Base-by-base conservation (phyloP, 2,797 vertebrate genomes). In the Monodelphis domestica region DNA sequence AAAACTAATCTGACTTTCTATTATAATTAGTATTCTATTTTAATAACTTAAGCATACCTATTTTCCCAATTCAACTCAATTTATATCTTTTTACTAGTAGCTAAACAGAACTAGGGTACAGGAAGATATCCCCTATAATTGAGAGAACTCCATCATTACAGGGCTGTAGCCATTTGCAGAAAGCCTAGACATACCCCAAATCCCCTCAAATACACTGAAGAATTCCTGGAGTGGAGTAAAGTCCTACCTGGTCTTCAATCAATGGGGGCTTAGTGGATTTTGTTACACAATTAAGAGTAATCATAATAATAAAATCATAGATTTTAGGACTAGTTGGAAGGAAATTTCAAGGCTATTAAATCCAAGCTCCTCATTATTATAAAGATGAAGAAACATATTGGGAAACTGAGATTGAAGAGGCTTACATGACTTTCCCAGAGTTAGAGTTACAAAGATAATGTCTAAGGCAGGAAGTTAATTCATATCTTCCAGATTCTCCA, bases 201-300 rank as follows among this genome's bases (percentile, higher is more conserved):
- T 70, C 15, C 59, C 59, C 33, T 70, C 28, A 38, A 17, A 5
- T 33, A 33, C 38, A 70, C 33, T 70, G 33, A 5, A 38, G 15
- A 70, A 33, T 70, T 6, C 4, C n/a, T 70, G 59, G 30, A 15
- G 5, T n/a, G 15, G 33, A 70, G 15, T 7, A 15, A 21, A 17
- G 15, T 15, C 33, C 21, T 38, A 0, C 33, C 33, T 70, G 59
- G 33, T 14, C 59, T 59, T 59, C 33, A n/a, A 33, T 30, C 5
- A 30, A 59, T 63, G 12, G 14, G 59, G 12, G n/a, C 29, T 91
- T 91, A 63, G 21, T 89, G 0, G 89, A 92, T 84, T 84, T 91
- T 50, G 29, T 91, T 90, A 0, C 21, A 63, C 91, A 88, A 9
- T 54, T 54, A 24, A 94, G n/a, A 92, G 63, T 56, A 94, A 91